These are phyloP conservation scores for Deilephila porcellus DNA, from an alignment of 2,888 invertebrate species.

Conservation along the genomic window DNA sequence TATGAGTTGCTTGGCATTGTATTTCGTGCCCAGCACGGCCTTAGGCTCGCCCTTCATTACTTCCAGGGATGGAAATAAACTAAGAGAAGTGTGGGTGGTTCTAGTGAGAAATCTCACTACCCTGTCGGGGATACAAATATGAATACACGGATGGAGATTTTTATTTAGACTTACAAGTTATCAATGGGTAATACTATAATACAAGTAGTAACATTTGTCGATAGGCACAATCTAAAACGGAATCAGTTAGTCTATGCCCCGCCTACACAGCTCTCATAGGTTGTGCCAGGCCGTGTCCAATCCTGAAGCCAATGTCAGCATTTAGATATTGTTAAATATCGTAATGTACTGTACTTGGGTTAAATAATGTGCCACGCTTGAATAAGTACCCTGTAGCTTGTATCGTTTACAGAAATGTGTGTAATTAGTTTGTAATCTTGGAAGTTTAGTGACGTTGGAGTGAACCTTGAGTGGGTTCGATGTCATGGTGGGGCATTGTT, in stretches of 20 bases:
- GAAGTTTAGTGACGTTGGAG: not conserved
- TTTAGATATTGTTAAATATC: slow-evolving; percentile 79
- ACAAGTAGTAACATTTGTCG: not conserved
- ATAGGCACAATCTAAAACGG: not conserved
- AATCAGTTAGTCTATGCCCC: slow-evolving; percentile 55
- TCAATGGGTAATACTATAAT: too few species aligned
- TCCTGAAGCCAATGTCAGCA: slow-evolving; percentile 75
- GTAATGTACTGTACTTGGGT: slow-evolving; percentile 69
- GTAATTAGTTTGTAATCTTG: not conserved
- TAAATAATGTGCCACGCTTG: slow-evolving; percentile 66
- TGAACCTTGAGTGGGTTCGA: too few species aligned
- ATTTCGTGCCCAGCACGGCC: too few species aligned
- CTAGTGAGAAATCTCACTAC: too few species aligned
- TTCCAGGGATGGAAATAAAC: too few species aligned
- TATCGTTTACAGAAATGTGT: not conserved
- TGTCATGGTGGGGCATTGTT: too few species aligned
- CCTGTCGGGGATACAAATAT: too few species aligned
- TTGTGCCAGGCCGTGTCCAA: slow-evolving; percentile 72
- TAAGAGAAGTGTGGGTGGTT: not conserved
- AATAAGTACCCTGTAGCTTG: slow-evolving; percentile 22
- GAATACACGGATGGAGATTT: too few species aligned
- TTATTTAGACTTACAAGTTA: too few species aligned
- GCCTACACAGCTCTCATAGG: slow-evolving; percentile 65
- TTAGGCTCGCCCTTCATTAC: too few species aligned
- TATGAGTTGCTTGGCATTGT: too few species aligned